Evolutionary conservation across 2,113 vertebrate species (phyloP).

Genomic region (Nyctereutes procyonoides): DNA sequence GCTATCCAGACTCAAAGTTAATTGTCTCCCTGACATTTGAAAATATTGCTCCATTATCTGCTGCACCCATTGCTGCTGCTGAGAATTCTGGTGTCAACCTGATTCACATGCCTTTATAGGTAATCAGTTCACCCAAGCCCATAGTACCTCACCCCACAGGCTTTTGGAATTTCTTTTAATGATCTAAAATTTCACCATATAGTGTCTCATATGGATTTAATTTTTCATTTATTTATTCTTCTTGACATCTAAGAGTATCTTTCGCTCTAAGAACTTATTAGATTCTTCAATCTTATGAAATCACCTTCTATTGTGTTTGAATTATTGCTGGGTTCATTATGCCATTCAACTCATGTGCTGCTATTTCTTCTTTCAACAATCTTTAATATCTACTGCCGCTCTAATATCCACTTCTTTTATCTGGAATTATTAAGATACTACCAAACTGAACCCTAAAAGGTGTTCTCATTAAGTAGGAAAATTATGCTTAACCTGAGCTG

Average conservation of each 20-base stretch:
- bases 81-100: neutral
- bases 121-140: neutral
- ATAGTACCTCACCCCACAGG: neutral
- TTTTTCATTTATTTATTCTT: slow-evolving; percentile 47
- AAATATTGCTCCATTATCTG: neutral
- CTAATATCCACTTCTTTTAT: neutral
- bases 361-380: neutral
- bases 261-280: neutral
- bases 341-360: neutral
- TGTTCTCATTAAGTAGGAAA: slow-evolving; percentile 43
- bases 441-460: slow-evolving; percentile 1
- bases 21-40: neutral
- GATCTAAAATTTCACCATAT: neutral
- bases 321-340: neutral
- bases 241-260: neutral
- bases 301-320: neutral
- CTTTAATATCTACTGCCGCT: slow-evolving; percentile 8
- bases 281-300: slow-evolving; percentile 30
- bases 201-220: neutral
- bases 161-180: slow-evolving; percentile 14
- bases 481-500: slow-evolving; percentile 12
- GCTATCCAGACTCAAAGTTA: neutral
- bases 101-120: neutral
- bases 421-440: neutral
- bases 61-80: neutral